Conservation (phyloP, 2,797 vertebrate genomes). For the Lycodopsis pacificus region DNA sequence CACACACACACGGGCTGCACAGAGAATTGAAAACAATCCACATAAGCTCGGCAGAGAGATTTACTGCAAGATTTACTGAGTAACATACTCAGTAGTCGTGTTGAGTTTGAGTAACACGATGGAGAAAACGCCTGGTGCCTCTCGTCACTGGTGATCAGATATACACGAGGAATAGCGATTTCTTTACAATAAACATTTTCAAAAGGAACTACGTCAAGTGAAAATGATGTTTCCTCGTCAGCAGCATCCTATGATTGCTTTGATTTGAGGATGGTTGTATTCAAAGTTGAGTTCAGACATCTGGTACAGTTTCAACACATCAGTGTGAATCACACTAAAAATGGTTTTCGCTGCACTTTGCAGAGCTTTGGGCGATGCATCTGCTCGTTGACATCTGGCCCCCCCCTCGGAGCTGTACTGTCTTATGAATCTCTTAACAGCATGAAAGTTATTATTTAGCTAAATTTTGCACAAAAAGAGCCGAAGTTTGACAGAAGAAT, state of each 20-base stretch:
- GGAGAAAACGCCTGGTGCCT: background rate
- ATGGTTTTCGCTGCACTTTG: background rate
- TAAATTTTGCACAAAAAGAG: background rate
- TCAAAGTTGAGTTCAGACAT: background rate
- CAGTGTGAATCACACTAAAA: background rate
- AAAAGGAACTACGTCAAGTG: background rate
- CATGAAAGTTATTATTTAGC: background rate
- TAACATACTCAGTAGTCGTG: background rate
- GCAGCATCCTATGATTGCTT: background rate
- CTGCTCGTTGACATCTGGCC: background rate
- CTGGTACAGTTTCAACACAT: background rate
- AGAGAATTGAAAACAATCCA: slow-evolving; percentile 16
- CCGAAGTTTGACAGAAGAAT: background rate
- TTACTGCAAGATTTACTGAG: slow-evolving; percentile 17
- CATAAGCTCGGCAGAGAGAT: slow-evolving; percentile 7
- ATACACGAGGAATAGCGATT: background rate
- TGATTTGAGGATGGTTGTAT: background rate
- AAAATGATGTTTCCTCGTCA: background rate
- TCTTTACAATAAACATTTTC: background rate
- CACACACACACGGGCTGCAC: slow-evolving; percentile 3
- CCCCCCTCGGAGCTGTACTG: background rate
- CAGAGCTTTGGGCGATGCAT: background rate
- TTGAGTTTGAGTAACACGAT: background rate
- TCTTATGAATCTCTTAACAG: background rate
- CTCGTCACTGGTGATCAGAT: background rate